These are phyloP conservation scores for Fragum sueziense DNA, from an alignment of 2,888 invertebrate genomes.

Conservation along the genomic window DNA sequence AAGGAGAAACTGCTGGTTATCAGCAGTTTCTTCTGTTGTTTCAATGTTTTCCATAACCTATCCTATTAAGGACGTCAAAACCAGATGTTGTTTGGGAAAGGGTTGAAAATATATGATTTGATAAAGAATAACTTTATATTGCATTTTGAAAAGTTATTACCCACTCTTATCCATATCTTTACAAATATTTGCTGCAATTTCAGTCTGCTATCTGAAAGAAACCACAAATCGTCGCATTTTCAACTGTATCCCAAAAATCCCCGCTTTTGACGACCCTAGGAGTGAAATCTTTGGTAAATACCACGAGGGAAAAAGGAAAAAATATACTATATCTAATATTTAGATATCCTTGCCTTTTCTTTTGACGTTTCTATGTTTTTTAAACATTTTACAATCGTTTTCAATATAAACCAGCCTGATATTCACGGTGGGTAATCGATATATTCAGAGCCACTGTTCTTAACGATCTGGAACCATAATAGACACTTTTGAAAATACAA, in stretches of 20 bases:
- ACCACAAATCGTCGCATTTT: neutral
- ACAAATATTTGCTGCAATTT: neutral
- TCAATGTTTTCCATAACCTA: neutral
- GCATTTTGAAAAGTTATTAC: too few relatives aligned
- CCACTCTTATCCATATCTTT: neutral
- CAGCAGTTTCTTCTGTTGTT: neutral
- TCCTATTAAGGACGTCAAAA: neutral
- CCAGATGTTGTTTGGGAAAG: neutral
- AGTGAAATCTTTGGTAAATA: too few relatives aligned
- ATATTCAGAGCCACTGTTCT: neutral
- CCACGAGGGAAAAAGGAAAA: too few relatives aligned
- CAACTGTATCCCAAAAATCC: neutral
- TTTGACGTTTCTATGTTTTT: too few relatives aligned
- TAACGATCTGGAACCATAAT: too few relatives aligned
- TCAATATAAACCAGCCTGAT: neutral
- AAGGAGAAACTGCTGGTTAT: too few relatives aligned
- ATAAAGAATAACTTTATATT: neutral
- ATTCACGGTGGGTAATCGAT: too few relatives aligned
- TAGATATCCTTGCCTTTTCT: too few relatives aligned
- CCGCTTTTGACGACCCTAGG: neutral
- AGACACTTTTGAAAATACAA: too few relatives aligned
- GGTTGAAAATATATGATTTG: neutral
- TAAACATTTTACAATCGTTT: neutral
- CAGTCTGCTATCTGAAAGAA: neutral
- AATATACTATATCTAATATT: too few relatives aligned